These are phyloP conservation scores for Platycercus adscitus DNA, from an alignment of 2,113 vertebrate genomes.

Conservation along the genomic window DNA sequence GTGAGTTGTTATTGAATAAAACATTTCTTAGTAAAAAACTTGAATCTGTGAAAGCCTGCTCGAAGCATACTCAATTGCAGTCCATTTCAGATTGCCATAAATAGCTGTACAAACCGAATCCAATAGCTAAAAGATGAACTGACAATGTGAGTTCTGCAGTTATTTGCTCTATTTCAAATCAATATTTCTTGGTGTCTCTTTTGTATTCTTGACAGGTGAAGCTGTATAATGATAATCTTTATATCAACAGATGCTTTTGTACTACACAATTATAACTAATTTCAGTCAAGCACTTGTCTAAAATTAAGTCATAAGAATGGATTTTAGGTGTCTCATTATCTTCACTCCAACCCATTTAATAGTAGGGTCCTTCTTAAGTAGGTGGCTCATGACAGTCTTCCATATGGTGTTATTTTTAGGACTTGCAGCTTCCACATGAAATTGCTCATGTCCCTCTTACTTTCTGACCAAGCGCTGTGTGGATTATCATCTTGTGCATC, in stretches of 20 bases:
- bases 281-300: slow-evolving; percentile 24
- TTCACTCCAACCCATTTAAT: slow-evolving; percentile 22
- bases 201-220: background rate
- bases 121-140: background rate
- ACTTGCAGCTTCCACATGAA: background rate
- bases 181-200: background rate
- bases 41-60: background rate
- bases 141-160: background rate
- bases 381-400: background rate
- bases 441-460: background rate
- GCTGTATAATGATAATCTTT: background rate
- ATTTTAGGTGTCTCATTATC: background rate
- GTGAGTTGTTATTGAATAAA: slow-evolving; percentile 26
- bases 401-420: background rate
- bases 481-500: background rate
- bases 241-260: background rate
- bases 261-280: background rate
- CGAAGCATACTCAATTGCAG: background rate
- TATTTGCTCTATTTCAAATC: slow-evolving; percentile 33
- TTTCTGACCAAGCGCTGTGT: background rate
- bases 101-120: background rate
- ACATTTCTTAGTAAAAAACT: background rate
- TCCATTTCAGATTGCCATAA: slow-evolving; percentile 18
- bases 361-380: background rate
- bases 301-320: slow-evolving; percentile 12